Conservation (phyloP, 2,797 vertebrate genomes). For the Hydrocynus forskahlii region DNA sequence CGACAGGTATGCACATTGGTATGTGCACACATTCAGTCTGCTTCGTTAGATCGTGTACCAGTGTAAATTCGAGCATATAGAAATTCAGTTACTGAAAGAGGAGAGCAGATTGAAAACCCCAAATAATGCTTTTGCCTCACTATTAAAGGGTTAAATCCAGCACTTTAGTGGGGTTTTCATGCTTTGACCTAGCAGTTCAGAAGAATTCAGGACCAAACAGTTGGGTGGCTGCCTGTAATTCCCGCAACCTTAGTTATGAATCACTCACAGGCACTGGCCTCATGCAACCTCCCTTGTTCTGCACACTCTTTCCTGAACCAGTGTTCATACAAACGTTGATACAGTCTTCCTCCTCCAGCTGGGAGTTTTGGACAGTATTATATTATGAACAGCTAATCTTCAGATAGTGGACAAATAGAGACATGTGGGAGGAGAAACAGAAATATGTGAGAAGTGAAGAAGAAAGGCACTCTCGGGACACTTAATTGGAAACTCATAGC, state of each 20-base stretch:
- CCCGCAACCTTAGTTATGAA: background rate
- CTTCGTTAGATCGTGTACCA: too few species aligned
- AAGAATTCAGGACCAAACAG: background rate
- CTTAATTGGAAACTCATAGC: background rate
- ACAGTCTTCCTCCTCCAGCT: background rate
- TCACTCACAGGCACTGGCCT: background rate
- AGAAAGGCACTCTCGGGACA: too few species aligned
- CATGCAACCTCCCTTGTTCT: background rate
- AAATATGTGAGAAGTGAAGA: background rate
- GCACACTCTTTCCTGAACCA: background rate
- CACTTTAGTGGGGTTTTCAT: too few species aligned
- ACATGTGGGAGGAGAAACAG: background rate
- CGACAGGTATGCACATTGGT: too few species aligned
- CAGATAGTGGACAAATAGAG: background rate
- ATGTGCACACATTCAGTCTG: too few species aligned
- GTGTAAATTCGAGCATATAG: too few species aligned
- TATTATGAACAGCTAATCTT: background rate
- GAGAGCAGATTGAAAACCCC: too few species aligned
- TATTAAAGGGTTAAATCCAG: too few species aligned
- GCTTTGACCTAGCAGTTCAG: background rate
- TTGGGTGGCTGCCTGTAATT: background rate
- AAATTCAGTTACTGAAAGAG: too few species aligned
- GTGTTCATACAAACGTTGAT: background rate
- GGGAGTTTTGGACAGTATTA: background rate
- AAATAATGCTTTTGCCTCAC: too few species aligned